Percentiles rank a stretch among this genome's conserved stretches.
These are phyloP conservation scores for Blennius ocellaris DNA, from an alignment of 2,113 vertebrate genomes.

Conservation along the genomic window DNA sequence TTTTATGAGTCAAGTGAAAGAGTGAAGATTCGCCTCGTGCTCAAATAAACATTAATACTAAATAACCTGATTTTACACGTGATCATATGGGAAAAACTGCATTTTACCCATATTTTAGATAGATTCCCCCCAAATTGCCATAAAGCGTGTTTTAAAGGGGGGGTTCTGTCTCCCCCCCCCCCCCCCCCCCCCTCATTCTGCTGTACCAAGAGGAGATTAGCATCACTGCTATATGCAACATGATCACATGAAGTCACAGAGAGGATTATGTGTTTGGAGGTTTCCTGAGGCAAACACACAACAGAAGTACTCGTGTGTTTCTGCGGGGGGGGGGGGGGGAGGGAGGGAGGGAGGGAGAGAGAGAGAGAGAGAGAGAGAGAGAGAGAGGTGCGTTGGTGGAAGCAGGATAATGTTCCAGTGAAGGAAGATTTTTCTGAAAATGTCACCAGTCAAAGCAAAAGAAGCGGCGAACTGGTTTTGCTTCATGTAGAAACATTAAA, in stretches of 20 bases:
- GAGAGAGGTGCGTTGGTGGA: background rate
- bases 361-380: background rate
- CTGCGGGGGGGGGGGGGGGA: background rate
- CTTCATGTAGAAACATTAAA: background rate
- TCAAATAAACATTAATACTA: too few species aligned
- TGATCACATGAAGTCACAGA: conserved; percentile 23
- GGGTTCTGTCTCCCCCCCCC: too few species aligned
- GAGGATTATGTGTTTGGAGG: conserved; percentile 24
- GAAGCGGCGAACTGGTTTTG: background rate
- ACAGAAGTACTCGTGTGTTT: conserved; percentile 25
- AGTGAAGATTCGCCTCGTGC: too few species aligned
- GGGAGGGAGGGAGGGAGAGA: background rate
- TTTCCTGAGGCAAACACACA: conserved; percentile 9
- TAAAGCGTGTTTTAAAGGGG: too few species aligned
- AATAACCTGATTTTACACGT: too few species aligned
- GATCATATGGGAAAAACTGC: too few species aligned
- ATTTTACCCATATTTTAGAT: too few species aligned
- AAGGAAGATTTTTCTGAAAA: background rate
- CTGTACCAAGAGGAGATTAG: conserved; percentile 30
- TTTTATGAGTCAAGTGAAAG: too few species aligned
- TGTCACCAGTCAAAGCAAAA: background rate
- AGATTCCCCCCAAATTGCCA: too few species aligned
- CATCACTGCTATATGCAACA: conserved; percentile 10
- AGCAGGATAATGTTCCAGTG: background rate
- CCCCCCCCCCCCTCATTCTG: too few species aligned